Evolutionary conservation across 2,113 vertebrate genomes (phyloP).

Genomic region (Alces alces): DNA sequence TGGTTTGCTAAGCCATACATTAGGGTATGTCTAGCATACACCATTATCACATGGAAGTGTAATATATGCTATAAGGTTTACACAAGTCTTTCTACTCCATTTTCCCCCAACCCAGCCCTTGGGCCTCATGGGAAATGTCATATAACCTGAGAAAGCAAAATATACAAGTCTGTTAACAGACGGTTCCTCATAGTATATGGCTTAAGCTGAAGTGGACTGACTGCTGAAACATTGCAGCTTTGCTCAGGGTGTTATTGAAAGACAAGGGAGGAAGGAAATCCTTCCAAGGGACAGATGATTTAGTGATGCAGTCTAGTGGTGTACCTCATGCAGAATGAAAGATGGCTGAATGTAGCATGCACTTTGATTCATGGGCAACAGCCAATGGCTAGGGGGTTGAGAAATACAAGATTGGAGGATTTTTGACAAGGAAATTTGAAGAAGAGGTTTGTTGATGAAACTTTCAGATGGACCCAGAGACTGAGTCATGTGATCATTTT

Average conservation of each 20-base stretch:
- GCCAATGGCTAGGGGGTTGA: background rate
- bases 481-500: background rate
- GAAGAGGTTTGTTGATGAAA: background rate
- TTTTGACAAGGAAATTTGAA: background rate
- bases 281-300: background rate
- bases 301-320: background rate
- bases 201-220: background rate
- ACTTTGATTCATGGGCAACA: background rate
- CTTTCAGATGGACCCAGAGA: background rate
- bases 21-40: background rate
- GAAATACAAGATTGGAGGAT: background rate
- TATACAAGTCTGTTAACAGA: background rate
- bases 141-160: background rate
- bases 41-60: background rate
- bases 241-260: background rate
- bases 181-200: background rate
- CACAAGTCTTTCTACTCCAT: background rate
- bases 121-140: background rate
- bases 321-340: background rate
- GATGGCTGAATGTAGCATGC: background rate
- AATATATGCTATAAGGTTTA: background rate
- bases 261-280: background rate
- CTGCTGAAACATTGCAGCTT: background rate
- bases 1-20: background rate
- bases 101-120: background rate